These are phyloP conservation scores for Gryllus bimaculatus DNA, from an alignment of 1,140 invertebrate genomes.

Conservation along the genomic window DNA sequence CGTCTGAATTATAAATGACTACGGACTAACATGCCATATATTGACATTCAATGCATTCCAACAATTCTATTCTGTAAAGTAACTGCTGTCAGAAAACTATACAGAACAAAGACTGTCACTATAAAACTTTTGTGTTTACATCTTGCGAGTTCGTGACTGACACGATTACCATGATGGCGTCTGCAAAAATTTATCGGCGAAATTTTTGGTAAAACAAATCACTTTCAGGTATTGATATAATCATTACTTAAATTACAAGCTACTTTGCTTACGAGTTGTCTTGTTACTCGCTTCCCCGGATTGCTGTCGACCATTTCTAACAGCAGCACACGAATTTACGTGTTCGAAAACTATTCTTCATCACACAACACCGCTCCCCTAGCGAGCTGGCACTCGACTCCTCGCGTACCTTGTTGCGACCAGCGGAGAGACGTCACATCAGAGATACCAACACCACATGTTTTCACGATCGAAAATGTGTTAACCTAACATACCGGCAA, in stretches of 20 bases:
- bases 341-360: not conserved
- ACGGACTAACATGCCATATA: not conserved
- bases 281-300: slow-evolving; percentile 13
- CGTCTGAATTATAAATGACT: not conserved
- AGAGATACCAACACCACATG: not conserved
- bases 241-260: not conserved
- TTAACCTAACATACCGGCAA: too few species aligned
- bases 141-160: slow-evolving; percentile 15
- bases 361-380: not conserved
- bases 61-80: not conserved
- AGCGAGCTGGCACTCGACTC: slow-evolving; percentile 2
- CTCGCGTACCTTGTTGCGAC: not conserved
- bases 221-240: not conserved
- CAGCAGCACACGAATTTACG: not conserved
- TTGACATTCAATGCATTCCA: not conserved
- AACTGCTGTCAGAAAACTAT: not conserved
- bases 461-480: too few species aligned
- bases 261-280: slow-evolving; percentile 14
- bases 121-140: slow-evolving; percentile 6
- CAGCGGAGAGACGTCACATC: not conserved
- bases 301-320: slow-evolving; percentile 14
- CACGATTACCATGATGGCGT: slow-evolving; percentile 18
- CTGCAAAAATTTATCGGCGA: slow-evolving; percentile 17
- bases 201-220: slow-evolving; percentile 8
- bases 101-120: not conserved